Base-by-base conservation (phyloP, 2,888 invertebrate species). In the Brenthis hecate region DNA sequence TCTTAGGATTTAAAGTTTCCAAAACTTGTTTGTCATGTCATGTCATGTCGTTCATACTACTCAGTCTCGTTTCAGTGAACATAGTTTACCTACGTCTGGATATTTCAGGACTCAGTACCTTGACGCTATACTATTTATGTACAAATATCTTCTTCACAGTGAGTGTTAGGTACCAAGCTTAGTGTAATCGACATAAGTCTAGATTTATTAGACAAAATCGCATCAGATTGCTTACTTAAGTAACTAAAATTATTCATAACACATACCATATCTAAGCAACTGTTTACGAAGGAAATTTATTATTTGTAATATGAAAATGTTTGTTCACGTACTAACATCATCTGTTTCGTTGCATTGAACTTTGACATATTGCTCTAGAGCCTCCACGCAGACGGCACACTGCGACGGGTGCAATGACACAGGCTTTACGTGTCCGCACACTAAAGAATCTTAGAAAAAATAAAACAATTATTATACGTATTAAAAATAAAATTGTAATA, bases 341-440 rank as follows among this genome's bases (percentile, higher is more conserved):
- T 70, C 28, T 36, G 63, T 70, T 67, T 64, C 50, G 56, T 68
- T 62, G 66, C 66, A 69, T 63, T 73, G 74, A 74, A 74, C 74
- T 74, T 70, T 73, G 75, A 72, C 76, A 76, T 75, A 75, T 74
- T 73, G 69, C 60, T 74, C 72, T 65, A 73, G 70, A 61, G 69
- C 66, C 67, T 67, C 70, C 64, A 63, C 68, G 68, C 64, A 73
- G 72, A 72, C 71, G 69, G 73, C 73, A 74, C 73, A 71, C 72
- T 76, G 75, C 74, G 70, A 68, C 74, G 78, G 79, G 88, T 80
- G 81, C 88, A 81, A 82, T 81, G 89, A 86, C 88, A 81, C 79
- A 75, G 73, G 60, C 68, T 69, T 58, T 32, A 43, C 36, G 19
- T 50, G 13, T 13, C 48, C 56, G 23, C 65, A 71, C 66, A 68